These are phyloP conservation scores for Lamellibrachia columna DNA, from an alignment of 2,888 invertebrate genomes.

Conservation along the genomic window DNA sequence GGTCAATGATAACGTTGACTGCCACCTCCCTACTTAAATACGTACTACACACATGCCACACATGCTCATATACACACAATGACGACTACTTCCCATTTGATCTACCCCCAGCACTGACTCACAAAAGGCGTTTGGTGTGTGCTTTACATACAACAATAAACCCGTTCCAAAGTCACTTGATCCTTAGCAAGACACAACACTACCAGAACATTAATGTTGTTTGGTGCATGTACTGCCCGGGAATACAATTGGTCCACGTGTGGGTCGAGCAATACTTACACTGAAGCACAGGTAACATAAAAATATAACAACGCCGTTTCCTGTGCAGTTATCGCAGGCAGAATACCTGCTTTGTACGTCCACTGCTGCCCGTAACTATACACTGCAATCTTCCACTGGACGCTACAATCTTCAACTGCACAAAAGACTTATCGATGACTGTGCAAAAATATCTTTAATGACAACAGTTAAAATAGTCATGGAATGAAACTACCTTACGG, in stretches of 20 bases:
- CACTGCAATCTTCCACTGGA: not conserved
- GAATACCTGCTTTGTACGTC: conserved; percentile 1
- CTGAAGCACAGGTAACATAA: not conserved
- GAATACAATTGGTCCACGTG: not conserved
- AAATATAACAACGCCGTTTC: not conserved
- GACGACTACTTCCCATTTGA: not conserved
- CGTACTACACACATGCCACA: not conserved
- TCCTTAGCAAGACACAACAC: not conserved
- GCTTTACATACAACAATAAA: not conserved
- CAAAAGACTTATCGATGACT: not conserved
- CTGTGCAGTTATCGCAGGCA: not conserved
- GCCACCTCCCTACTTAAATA: not conserved
- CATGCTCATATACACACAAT: not conserved
- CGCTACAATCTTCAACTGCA: not conserved
- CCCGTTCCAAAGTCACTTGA: not conserved
- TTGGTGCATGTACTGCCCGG: not conserved
- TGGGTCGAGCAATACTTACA: not conserved
- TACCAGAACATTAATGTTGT: too few species aligned
- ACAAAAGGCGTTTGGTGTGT: not conserved
- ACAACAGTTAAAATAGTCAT: not conserved
- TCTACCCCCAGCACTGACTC: not conserved
- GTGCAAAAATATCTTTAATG: not conserved
- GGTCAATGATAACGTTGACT: not conserved
- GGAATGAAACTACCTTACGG: conserved; percentile 8
- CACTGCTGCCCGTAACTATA: not conserved